Evolutionary conservation across 2,888 invertebrate species (phyloP), one percentile per base, ranked within the genome.

Genomic region (Apamea sordens): DNA sequence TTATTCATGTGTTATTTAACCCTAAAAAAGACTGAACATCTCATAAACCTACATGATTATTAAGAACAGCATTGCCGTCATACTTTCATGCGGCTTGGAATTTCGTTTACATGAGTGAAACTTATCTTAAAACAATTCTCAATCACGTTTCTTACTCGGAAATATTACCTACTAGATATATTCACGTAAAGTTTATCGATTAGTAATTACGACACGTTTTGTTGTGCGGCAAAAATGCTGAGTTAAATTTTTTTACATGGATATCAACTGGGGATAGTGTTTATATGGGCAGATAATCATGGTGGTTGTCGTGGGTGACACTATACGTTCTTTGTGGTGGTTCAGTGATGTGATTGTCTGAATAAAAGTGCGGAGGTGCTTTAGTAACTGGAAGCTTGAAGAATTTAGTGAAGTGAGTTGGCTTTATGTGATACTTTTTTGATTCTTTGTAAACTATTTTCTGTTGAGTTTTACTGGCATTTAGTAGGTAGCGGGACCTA

Each of bases 131-230:
- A 77, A 77, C 74, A 76, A 85, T 80, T 77, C 76, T 44, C 59
- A 64, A 89, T 88, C 91, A 91, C 91, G 91, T 91, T 70, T 81
- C 28, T 64, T 79, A 80, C 61, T 13, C 24, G 80, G 82, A 86
- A 85, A 74, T 44, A 71, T 83, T 63, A 36, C 3, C 3, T 3
- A 74, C 44, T 79, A 80, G 75, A 85, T 85, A 36, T 74, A 80
- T 89, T 87, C 88, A 90, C 84, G 87, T 88, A 88, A 86, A 89
- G 86, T 83, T 76, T 80, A 81, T 36, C 74, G 73, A 72, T 50
- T 71, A 69, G 50, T 68, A 73, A 79, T 82, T 71, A 75, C 75
- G 77, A 86, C 93, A 93, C 93, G 93, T 93, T 82, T 77, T 15
- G 82, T 61, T 77, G 84, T 85, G 77, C 86, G 77, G 59, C 59